Percentiles rank a stretch among this genome's conserved stretches.
Evolutionary conservation across 1,140 invertebrate genomes (phyloP).

Genomic region (Calliopsis andreniformis): DNA sequence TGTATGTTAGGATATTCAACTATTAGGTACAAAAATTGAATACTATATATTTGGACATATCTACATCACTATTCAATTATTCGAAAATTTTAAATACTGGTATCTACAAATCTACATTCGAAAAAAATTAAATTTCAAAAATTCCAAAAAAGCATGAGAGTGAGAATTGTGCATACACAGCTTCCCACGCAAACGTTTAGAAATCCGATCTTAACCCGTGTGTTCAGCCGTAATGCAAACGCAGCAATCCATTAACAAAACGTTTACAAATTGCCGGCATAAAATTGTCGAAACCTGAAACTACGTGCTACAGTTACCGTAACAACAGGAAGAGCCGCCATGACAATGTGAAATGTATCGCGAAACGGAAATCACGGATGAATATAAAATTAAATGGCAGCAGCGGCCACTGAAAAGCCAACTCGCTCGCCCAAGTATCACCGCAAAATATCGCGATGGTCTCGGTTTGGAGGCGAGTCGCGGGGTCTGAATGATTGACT

Average conservation of each 20-base stretch:
- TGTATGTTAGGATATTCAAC: too few species aligned
- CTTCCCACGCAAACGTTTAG: too few species aligned
- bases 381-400: conserved; percentile 20
- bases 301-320: neutral
- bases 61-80: too few species aligned
- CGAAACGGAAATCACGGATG: neutral
- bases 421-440: neutral
- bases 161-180: too few species aligned
- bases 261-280: neutral
- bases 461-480: neutral
- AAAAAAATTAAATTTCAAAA: too few species aligned
- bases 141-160: too few species aligned
- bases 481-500: conserved; percentile 41
- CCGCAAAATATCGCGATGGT: neutral
- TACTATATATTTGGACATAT: too few species aligned
- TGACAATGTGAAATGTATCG: neutral
- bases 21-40: too few species aligned
- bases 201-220: too few species aligned
- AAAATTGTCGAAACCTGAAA: neutral
- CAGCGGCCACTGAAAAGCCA: neutral
- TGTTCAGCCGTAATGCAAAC: too few species aligned
- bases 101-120: too few species aligned
- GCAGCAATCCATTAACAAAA: neutral
- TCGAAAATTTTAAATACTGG: too few species aligned
- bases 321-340: neutral